Evolutionary conservation across 64 coral and sea anemone genomes (phyloP), one percentile per base, ranked within the genome.

Genomic region (Montipora foliosa): DNA sequence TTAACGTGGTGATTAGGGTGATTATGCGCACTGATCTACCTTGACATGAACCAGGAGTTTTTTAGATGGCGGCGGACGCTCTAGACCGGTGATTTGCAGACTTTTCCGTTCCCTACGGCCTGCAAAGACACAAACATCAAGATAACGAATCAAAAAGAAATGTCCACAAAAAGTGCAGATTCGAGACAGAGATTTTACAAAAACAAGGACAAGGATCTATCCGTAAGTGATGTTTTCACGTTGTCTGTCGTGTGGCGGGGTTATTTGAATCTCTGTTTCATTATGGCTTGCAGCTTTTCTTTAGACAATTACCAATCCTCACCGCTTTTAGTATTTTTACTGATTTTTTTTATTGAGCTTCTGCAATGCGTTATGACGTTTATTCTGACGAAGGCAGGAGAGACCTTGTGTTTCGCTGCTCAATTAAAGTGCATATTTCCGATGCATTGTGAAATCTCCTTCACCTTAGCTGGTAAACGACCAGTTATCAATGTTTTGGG

Each of bases 191-290:
- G 84, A 50, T 96, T 74, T 71, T 99, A 99, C 83, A 99, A 99
- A 82, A 95, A 99, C 87, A 99, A 99, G 51, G 94, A 99, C 80
- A 96, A 96, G 94, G 98, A 99, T 89, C 92, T 92, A 53, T 74
- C 89, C 81, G 98, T 99, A 55, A 90, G 98, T 99, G 49, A 76
- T 90, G 73, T 37, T 61, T 49, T 79, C 44, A 77, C 29, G 17
- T 9, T 46, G 69, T n/a, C 29, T 64, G 61, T 15, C 19, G 79
- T 92, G 80, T 94, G 92, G 89, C 92, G 83, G 74, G 89, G 55
- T 82, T 73, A 89, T 91, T 95, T 88, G 84, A 92, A 91, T 85
- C 57, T 74, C 76, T 90, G 49, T 64, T 67, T 49, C 44, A 75
- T 29, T 37, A 24, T 16, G 6, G 16, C 49, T 37, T 67, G 76